Base-by-base conservation (phyloP, 2,888 invertebrate species). In the Gastracanthus pulcherrimus region DNA sequence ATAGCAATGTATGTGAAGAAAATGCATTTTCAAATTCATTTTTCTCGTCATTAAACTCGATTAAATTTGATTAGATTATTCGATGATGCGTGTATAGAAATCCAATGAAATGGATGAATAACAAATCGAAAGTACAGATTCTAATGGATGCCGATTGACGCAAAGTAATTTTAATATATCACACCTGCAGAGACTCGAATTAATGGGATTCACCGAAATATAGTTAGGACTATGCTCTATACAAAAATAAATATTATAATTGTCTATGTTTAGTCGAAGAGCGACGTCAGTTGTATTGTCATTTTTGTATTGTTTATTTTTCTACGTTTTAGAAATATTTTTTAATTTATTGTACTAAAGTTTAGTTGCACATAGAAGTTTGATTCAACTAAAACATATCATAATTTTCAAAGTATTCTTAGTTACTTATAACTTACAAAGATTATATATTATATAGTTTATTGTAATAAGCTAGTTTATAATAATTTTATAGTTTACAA, bases 101-200 rank as follows among this genome's bases (percentile, higher is more conserved):
- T 48, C 19, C 48, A 19, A 19, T 48, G 19, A 34, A 19, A 48
- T 36, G 13, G 0, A 60, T 60, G 31, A 5, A 34, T 29, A 51
- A 11, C 31, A 76, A 76, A 69, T 45, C 19, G 45, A 70, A 70
- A 77, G 48, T 62, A 51, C 3, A 62, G 38, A 16, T 69, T 70
- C 3, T 51, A 71, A 16, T 55, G 23, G 38, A 71, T 71, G 45
- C 64, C 31, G 55, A 71, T 70, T 70, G n/a, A 48, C 36, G 36
- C 48, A 79, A 64, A 38, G 51, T 55, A 55, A 72, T 66, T 51
- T 85, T 69, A 76, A 71, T 74, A 86, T 85, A 87, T 86, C 85
- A 85, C 69, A 84, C n/a, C 13, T 31, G 31, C 76, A 72, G 86
- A 87, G 84, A 88, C 86, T 87, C 81, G 67, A 86, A 55, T 67